Conservation (phyloP, 2,797 vertebrate species). For the Hydrocynus forskahlii region DNA sequence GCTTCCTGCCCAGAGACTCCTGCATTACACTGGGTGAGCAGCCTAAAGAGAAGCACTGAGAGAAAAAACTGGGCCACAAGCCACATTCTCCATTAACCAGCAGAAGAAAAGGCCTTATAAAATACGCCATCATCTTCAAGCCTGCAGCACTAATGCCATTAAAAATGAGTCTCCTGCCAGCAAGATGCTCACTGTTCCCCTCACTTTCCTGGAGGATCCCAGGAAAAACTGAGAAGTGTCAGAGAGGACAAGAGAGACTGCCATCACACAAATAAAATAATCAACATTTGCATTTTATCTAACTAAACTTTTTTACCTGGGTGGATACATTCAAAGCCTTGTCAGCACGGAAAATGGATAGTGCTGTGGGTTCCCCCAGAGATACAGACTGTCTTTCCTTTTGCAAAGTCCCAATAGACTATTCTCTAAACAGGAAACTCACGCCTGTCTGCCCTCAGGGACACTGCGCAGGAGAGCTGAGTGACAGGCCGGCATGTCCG, state of each 20-base stretch:
- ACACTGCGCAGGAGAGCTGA: neutral
- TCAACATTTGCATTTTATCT: neutral
- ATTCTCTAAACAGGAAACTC: slow-evolving; percentile 44
- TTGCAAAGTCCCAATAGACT: neutral
- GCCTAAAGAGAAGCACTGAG: neutral
- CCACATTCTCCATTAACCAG: slow-evolving; percentile 23
- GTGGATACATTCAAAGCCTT: slow-evolving; percentile 6
- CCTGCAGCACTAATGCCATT: slow-evolving; percentile 20
- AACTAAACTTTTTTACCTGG: slow-evolving; percentile 2
- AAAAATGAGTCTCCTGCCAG: slow-evolving; percentile 17
- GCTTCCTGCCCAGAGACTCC: neutral
- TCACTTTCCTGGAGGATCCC: slow-evolving; percentile 14
- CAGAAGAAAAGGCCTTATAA: slow-evolving; percentile 4
- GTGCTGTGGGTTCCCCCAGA: slow-evolving; percentile 4
- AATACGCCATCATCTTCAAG: slow-evolving; percentile 20
- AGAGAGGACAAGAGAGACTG: neutral
- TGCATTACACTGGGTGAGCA: neutral
- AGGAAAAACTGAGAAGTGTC: neutral
- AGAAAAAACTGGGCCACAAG: neutral
- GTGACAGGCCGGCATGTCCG: neutral
- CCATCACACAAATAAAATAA: neutral
- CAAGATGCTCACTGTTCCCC: neutral
- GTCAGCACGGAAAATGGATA: slow-evolving; percentile 17
- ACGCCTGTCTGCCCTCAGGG: neutral
- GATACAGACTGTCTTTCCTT: slow-evolving; percentile 25